Evolutionary conservation across 2,113 vertebrate species (phyloP), one percentile per base, ranked within the genome.

Genomic region (Solea solea): DNA sequence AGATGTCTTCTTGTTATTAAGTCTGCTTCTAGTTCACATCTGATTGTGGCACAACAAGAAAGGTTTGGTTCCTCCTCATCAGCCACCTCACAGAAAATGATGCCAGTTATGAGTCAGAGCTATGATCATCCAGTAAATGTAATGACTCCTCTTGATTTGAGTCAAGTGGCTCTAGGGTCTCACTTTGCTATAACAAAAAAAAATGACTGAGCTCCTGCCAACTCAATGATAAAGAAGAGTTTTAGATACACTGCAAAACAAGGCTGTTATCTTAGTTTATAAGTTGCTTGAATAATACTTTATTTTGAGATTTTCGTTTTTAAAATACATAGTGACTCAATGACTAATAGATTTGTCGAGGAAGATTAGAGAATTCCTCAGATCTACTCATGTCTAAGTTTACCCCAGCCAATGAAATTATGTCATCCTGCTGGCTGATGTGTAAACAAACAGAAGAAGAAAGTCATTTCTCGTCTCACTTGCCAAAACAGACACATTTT

Each of bases 111-210:
- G 75, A 85, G 70, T 87, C 75, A 80, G 64, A 80, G 75, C 67
- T 73, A 40, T 69, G 79, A 85, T 86, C 60, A 72, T 85, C 55
- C 74, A 71, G 70, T 88, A 80, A 86, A 85, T 82, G 68, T 72
- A 66, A 76, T 64, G 68, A 67, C 34, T 21, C 74, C 62, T 83
- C 69, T 73, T 86, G 76, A 78, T 74, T 69, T 16, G 28, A 78
- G 50, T 78, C 69, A 60, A 80, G 78, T 8, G 27, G 60, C 69
- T 77, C 41, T 56, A 61, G 62, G 80, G 65, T 83, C 73, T 87
- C 53, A 51, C 51, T 75, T 55, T 76, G 72, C 89, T 76, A 21
- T 21, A 21, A 21, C 21, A 21, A 21, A 21, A 89, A 51, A 86
- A 34, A 82, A 66, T 28, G 3, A 78, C 63, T 86, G 57, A 83